phyloP scores from a whole-genome alignment of 2,888 invertebrate species.

The Drosophila hamatofila region DNA sequence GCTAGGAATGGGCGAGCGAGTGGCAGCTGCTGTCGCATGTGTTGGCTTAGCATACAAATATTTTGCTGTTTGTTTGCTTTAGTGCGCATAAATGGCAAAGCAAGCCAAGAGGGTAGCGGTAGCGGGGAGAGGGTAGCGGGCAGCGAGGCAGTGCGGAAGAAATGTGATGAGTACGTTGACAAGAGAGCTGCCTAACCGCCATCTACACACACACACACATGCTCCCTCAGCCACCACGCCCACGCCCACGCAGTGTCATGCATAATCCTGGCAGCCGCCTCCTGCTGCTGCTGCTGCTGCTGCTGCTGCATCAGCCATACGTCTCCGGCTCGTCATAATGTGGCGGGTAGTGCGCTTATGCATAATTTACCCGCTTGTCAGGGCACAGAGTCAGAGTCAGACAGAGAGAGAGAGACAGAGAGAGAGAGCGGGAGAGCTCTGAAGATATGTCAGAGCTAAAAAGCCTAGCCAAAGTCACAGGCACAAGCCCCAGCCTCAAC shows the following conservation, averaged over 20 bases:
- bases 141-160: conserved; percentile 37
- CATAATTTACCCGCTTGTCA: conserved; percentile 78
- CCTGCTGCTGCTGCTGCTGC: conserved; percentile 78
- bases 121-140: too few species aligned
- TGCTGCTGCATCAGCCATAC: conserved; percentile 74
- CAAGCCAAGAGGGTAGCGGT: not conserved
- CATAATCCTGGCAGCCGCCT: conserved; percentile 72
- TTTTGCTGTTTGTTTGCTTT: conserved; percentile 81
- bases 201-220: conserved; percentile 6
- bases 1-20: conserved; percentile 17
- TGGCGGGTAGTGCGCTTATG: conserved; percentile 80
- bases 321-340: conserved; percentile 74
- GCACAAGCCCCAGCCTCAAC: conserved; percentile 21
- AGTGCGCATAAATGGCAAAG: conserved; percentile 71
- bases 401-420: conserved; percentile 1
- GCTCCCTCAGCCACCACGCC: conserved; percentile 7
- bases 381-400: conserved; percentile 8
- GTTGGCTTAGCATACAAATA: conserved; percentile 81
- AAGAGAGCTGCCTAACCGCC: conserved; percentile 64
- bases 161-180: conserved; percentile 78
- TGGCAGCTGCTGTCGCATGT: conserved; percentile 72
- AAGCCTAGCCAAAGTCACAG: conserved; percentile 52
- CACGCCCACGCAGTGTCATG: conserved; percentile 55
- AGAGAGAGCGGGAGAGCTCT: not conserved
- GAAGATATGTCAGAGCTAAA: conserved; percentile 50